Evolutionary conservation across 2,888 invertebrate genomes (phyloP), one percentile per base, ranked within the genome.

Genomic region (Pheosia gnoma): DNA sequence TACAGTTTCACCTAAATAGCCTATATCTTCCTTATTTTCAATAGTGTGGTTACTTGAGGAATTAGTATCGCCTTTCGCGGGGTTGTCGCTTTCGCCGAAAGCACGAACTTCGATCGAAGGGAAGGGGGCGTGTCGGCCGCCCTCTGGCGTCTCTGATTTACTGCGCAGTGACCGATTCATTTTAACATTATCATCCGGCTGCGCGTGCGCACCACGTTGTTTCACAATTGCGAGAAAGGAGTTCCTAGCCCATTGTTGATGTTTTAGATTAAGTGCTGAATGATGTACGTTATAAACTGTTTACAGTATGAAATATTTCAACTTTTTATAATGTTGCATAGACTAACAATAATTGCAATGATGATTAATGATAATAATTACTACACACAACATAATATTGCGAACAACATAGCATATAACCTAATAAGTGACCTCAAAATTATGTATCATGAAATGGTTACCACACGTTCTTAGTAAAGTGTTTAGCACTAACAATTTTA

Each of bases 41-140:
- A 53, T 36, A 56, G 54, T 39, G 47, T 75, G 62, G 66, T 60
- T 70, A 68, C 62, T 64, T 68, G 64, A 63, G 72, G 75, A 60
- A 77, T 81, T 75, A 79, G 73, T 74, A 78, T 73, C 67, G 75
- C 77, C 73, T 74, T 75, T 75, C 70, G 63, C 59, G 75, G 74
- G 74, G 75, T 78, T 80, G 78, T 79, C 79, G 78, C 81, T 83
- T 83, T 82, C 80, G 81, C 79, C 79, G 74, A 75, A 78, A 78
- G 73, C 72, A 69, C 69, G 66, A 67, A 66, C 63, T 71, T 67
- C 63, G 72, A 70, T 41, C 53, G 72, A 65, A 65, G 66, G 64
- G 62, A 10, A 41, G 56, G 5, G 36, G 41, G 49, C 11, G 61
- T 70, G 66, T 70, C 69, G 73, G 67, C 68, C 56, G 73, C 79